These are phyloP conservation scores for Rambutsinella grinnellia DNA, from an alignment of 2,888 invertebrate genomes.

Conservation along the genomic window DNA sequence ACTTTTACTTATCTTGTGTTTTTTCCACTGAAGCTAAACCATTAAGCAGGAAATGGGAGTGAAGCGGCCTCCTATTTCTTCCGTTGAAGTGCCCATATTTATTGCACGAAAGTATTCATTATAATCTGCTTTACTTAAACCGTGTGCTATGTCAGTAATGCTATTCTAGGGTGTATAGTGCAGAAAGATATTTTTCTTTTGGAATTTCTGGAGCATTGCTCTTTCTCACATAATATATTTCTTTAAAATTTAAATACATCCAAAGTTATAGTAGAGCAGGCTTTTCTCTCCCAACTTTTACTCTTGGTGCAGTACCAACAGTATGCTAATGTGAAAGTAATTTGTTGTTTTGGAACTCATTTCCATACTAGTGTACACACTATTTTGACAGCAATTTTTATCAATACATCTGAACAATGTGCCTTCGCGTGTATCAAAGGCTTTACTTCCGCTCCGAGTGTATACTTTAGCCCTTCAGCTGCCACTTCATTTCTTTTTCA, in stretches of 20 bases:
- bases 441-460: background rate
- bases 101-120: slow-evolving; percentile 6
- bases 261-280: background rate
- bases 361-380: slow-evolving; percentile 1
- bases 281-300: background rate
- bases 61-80: too few species aligned
- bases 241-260: too few species aligned
- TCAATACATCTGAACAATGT: background rate
- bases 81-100: too few species aligned
- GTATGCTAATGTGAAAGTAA: slow-evolving; percentile 51
- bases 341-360: slow-evolving; percentile 41
- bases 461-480: slow-evolving; percentile 15
- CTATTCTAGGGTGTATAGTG: too few species aligned
- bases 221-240: too few species aligned
- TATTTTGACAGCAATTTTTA: slow-evolving; percentile 34
- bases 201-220: too few species aligned
- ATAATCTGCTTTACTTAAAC: background rate
- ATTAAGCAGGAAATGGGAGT: slow-evolving; percentile 15
- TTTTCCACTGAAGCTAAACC: slow-evolving; percentile 20
- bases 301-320: slow-evolving; percentile 3
- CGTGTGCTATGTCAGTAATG: too few species aligned
- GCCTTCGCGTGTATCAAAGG: background rate
- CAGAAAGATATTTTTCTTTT: background rate
- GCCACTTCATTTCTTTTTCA: slow-evolving; percentile 52
- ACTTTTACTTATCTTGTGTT: slow-evolving; percentile 17